These are phyloP conservation scores for Hydrocynus forskahlii DNA, from an alignment of 2,797 vertebrate species.

Conservation along the genomic window DNA sequence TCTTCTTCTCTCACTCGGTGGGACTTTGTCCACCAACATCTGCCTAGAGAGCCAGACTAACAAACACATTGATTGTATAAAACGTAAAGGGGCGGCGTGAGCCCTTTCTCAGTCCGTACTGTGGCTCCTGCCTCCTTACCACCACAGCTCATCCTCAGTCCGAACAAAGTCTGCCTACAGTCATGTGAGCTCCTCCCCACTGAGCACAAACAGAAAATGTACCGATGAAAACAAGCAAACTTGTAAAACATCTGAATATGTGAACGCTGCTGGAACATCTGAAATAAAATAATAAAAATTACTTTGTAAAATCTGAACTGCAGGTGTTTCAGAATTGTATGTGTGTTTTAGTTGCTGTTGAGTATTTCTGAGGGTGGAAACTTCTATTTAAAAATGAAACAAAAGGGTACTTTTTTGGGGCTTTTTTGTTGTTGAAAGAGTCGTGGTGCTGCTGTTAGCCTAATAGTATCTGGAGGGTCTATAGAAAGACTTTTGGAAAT, in stretches of 20 bases:
- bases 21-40: conserved; percentile 34
- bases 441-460: too few relatives aligned
- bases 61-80: conserved; percentile 56
- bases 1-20: not conserved
- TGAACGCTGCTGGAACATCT: conserved; percentile 76
- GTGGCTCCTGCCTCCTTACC: conserved; percentile 36
- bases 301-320: conserved; percentile 35
- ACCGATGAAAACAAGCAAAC: conserved; percentile 37
- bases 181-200: conserved; percentile 28
- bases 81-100: conserved; percentile 25
- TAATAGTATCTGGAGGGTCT: too few relatives aligned
- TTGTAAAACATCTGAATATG: conserved; percentile 69
- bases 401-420: too few relatives aligned
- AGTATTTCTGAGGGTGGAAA: too few relatives aligned
- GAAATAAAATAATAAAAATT: conserved; percentile 66
- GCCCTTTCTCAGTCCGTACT: conserved; percentile 17
- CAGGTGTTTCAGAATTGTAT: conserved; percentile 19
- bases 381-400: too few relatives aligned
- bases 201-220: conserved; percentile 46
- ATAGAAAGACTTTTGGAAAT: too few relatives aligned
- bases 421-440: too few relatives aligned
- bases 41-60: conserved; percentile 40
- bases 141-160: conserved; percentile 14
- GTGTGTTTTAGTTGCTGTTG: not conserved
- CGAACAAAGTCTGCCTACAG: conserved; percentile 11